These are phyloP conservation scores for Kudoa iwatai DNA, from an alignment of 30 jellyfish, hydroid and myxozoan genomes.

Conservation along the genomic window DNA sequence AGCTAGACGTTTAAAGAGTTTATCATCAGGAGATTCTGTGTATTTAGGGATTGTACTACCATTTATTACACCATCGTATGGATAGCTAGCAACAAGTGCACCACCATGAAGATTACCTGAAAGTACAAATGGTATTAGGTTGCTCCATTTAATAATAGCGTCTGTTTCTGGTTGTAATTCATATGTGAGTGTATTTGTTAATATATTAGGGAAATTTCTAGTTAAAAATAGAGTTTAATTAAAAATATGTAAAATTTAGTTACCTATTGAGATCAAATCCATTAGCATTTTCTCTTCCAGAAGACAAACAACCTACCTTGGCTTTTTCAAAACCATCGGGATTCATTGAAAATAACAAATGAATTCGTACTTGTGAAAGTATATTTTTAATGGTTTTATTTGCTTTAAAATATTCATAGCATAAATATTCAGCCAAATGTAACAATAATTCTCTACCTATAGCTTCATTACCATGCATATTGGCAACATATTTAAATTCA, in stretches of 20 bases:
- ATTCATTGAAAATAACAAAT: slow-evolving; percentile 47
- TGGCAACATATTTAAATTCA: slow-evolving; percentile 72
- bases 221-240: neutral
- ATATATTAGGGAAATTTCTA: neutral
- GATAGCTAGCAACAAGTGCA: slow-evolving; percentile 45
- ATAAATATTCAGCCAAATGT: slow-evolving; percentile 21
- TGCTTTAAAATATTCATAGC: slow-evolving; percentile 35
- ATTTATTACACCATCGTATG: slow-evolving; percentile 17
- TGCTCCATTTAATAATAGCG: slow-evolving; percentile 36
- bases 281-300: slow-evolving; percentile 39
- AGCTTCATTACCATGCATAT: slow-evolving; percentile 96
- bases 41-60: slow-evolving; percentile 4
- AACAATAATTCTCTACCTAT: slow-evolving; percentile 40
- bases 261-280: slow-evolving; percentile 55
- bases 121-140: slow-evolving; percentile 18
- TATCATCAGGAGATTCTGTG: slow-evolving; percentile 16
- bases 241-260: slow-evolving; percentile 1
- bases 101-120: slow-evolving; percentile 81
- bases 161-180: slow-evolving; percentile 45
- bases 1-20: slow-evolving; percentile 28
- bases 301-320: slow-evolving; percentile 49
- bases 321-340: slow-evolving; percentile 97
- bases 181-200: neutral
- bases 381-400: slow-evolving; percentile 11
- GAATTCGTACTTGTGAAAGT: slow-evolving; percentile 22